Evolutionary conservation across 1,140 invertebrate genomes (phyloP), one percentile per base, ranked within the genome.

Genomic region (Zaprionus inermis): DNA sequence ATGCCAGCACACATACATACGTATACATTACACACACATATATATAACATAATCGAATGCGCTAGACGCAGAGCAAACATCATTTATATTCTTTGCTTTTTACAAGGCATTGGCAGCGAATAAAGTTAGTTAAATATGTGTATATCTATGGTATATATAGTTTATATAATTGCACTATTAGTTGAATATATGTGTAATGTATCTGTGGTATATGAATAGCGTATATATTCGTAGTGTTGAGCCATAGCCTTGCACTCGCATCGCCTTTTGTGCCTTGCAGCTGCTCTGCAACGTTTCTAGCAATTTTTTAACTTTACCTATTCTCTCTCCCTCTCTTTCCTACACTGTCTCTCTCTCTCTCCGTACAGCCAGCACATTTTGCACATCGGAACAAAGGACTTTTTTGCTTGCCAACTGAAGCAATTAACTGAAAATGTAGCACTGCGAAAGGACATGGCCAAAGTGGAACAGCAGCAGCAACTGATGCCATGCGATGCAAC

Each of bases 371-470:
- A 68, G 55, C 61, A 44, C 72, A 63, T 72, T 76, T 72, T 72
- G 55, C 63, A 56, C 76, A 76, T 72, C 67, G 73, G 67, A 76
- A 86, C 80, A 89, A 78, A 82, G 59, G 76, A 78, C 68, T 71
- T 82, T 72, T 82, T 79, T 71, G 38, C 38, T 44, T 76, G 76
- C 67, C 51, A 59, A 79, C 84, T 65, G 80, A 80, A 81, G 84
- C 84, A 88, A 88, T 88, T 88, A 88, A 88, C 80, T 79, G 79
- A 89, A 89, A 88, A 88, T 88, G 84, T 88, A 88, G 84, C 80
- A 63, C 59, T 79, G 68, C 69, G 56, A 80, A 83, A 83, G 83
- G 82, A 86, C 83, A 86, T 86, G 83, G 84, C 84, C 83, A 81
- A 83, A 89, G 84, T 84, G 84, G 81, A 89, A 88, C 77, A 80